phyloP scores from a whole-genome alignment of 2,888 invertebrate genomes.

The Tetramorium bicarinatum region DNA sequence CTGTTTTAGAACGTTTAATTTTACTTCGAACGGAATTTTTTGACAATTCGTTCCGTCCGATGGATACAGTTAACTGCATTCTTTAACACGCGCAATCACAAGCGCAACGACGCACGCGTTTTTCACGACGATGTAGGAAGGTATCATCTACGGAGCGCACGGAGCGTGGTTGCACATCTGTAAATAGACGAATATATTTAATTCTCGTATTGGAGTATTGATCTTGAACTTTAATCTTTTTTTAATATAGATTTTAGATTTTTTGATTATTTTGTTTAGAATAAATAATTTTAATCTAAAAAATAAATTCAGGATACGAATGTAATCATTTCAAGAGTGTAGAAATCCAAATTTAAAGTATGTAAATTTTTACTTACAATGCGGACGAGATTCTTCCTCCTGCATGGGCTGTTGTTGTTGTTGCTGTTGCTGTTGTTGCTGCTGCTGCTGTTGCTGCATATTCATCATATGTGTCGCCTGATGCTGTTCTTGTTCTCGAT shows the following conservation, averaged over 20 bases:
- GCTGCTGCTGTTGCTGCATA: conserved; percentile 86
- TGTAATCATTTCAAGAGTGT: neutral
- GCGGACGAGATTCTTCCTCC: conserved; percentile 90
- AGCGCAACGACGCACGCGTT: conserved; percentile 92
- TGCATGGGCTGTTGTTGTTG: conserved; percentile 87
- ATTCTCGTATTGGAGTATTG: neutral
- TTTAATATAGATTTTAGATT: neutral
- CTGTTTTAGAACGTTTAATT: neutral
- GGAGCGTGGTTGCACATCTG: conserved; percentile 94
- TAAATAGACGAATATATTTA: conserved; percentile 72
- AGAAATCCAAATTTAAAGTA: neutral
- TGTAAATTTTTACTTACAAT: conserved; percentile 89
- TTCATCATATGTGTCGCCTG: conserved; percentile 80
- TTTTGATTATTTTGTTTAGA: neutral
- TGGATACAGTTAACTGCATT: neutral
- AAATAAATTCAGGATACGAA: neutral
- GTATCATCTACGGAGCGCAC: conserved; percentile 89
- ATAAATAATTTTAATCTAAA: neutral
- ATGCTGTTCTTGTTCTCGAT: conserved; percentile 80
- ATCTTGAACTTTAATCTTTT: neutral
- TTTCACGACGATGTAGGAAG: conserved; percentile 87
- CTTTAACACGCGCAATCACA: conserved; percentile 91
- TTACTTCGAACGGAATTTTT: conserved; percentile 32
- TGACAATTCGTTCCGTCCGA: conserved; percentile 44
- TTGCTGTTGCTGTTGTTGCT: conserved; percentile 86